Evolutionary conservation across 2,797 vertebrate genomes (phyloP), one percentile per base, ranked within the genome.

Genomic region (Nasua narica): DNA sequence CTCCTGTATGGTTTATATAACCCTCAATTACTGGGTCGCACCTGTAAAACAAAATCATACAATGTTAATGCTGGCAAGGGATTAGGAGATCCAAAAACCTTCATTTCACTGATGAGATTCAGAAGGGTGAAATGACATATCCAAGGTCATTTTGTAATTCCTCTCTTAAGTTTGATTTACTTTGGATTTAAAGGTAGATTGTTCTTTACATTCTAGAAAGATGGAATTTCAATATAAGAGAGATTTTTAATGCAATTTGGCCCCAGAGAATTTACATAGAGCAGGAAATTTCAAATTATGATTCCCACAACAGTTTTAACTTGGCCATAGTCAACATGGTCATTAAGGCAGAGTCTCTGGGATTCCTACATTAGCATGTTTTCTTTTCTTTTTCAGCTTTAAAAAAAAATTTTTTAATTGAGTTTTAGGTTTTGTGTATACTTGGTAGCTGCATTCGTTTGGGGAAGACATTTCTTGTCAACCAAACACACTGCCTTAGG

Each of bases 211-310:
- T 94, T 89, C 83, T 76, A 7, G 27, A 95, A 95, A 79, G 40
- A 91, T 85, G 27, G 46, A 82, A 89, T 97, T 98, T 94, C 67
- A 95, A 18, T 56, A 84, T 87, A 85, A 87, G 86, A 95, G 92
- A 92, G 19, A 94, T 92, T 56, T 95, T 91, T 89, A 90, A 60
- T 83, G 48, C 8, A 74, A 19, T 90, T 92, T 86, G 74, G n/a
- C 81, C 56, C 37, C 25, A 37, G 88, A 88, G 83, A 88, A 76
- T 95, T 96, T 83, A 89, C 97, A 62, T 82, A 52, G 87, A 86
- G 69, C 14, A 74, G 86, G 92, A 91, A 97, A 94, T 95, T 91
- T 67, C 46, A 15, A 96, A 65, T 97, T 95, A 95, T 81, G 89
- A 84, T 91, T 92, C 54, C 94, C 40, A 86, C 48, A 81, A 69